Conservation (phyloP, 37 sponge, comb jelly and placozoan species). For the Diacarnus erythraeanus region DNA sequence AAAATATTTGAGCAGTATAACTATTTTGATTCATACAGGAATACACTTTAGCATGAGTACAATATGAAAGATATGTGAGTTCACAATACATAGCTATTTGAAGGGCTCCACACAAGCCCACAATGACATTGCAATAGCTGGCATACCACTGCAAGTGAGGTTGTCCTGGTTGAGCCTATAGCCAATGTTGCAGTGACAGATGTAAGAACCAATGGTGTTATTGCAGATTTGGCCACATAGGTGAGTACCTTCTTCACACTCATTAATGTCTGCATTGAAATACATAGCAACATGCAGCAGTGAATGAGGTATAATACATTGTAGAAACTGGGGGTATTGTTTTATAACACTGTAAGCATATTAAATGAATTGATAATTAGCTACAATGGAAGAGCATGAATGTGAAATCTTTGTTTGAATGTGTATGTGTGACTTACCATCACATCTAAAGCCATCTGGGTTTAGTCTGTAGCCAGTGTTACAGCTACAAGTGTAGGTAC, state of each 20-base stretch:
- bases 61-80: too few species aligned
- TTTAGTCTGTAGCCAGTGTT: background rate
- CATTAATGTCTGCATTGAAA: constrained; percentile 6
- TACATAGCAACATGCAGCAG: background rate
- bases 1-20: background rate
- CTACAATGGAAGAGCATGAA: too few species aligned
- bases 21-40: too few species aligned
- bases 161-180: background rate
- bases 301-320: background rate
- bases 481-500: constrained; percentile 4
- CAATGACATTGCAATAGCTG: background rate
- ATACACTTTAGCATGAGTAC: background rate
- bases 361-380: too few species aligned
- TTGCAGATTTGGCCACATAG: constrained; percentile 31
- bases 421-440: background rate
- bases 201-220: constrained; percentile 37
- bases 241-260: constrained; percentile 26
- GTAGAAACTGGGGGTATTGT: too few species aligned
- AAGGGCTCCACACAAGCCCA: too few species aligned
- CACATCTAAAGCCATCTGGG: background rate
- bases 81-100: background rate
- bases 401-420: too few species aligned
- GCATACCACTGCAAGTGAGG: background rate
- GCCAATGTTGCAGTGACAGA: constrained; percentile 23
- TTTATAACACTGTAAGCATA: too few species aligned